A percentile compares a stretch with the other conserved stretches of the same genome.
Conservation (phyloP, 2,888 invertebrate genomes). For the Flexamia atlantica region DNA sequence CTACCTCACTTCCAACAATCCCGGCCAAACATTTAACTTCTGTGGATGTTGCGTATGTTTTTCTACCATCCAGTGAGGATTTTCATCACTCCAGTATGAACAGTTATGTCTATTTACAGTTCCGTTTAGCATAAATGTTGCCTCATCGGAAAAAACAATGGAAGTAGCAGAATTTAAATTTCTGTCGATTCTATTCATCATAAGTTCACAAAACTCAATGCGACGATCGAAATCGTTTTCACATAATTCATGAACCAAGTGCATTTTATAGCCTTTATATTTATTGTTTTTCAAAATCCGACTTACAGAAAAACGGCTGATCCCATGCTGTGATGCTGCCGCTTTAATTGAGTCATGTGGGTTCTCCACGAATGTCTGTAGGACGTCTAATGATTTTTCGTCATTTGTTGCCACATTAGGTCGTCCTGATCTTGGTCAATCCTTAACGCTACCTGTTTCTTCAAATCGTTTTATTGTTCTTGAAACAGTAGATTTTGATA, state of each 20-base stretch:
- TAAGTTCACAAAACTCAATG: not conserved
- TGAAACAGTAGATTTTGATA: not conserved
- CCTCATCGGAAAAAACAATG: conserved; percentile 1
- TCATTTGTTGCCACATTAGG: not conserved
- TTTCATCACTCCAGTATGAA: conserved; percentile 1
- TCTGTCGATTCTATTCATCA: not conserved
- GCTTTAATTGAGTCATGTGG: conserved; percentile 8
- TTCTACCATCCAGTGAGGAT: conserved; percentile 41
- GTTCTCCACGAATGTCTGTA: not conserved
- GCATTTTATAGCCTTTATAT: conserved; percentile 3
- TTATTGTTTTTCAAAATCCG: not conserved
- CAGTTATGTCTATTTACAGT: conserved; percentile 1
- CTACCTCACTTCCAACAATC: not conserved
- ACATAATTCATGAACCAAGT: conserved; percentile 31
- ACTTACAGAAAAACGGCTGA: not conserved
- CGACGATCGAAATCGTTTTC: conserved; percentile 40
- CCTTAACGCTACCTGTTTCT: not conserved
- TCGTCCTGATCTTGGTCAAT: not conserved
- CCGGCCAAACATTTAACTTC: conserved; percentile 39
- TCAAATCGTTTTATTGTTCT: not conserved
- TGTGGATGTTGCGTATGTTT: conserved; percentile 47
- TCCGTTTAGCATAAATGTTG: conserved; percentile 6
- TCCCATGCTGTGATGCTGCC: not conserved
- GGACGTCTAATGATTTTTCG: not conserved
- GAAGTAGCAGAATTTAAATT: not conserved